Evolutionary conservation across 2,113 vertebrate species (phyloP).

Genomic region (Passer montanus): DNA sequence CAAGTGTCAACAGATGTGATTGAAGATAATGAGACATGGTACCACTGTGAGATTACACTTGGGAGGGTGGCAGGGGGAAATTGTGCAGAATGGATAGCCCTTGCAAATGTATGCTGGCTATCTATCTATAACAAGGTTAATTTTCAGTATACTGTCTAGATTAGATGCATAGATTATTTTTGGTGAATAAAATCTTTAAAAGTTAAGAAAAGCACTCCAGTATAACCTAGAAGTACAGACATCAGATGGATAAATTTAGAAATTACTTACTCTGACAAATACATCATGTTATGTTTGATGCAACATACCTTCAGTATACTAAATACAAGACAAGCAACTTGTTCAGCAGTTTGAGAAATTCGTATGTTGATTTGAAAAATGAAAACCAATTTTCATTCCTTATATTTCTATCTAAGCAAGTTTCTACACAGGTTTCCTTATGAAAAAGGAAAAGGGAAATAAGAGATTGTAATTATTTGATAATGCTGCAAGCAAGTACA

Average conservation of each 20-base stretch:
- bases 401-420: background rate
- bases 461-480: background rate
- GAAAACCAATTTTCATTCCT: background rate
- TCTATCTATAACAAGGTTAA: background rate
- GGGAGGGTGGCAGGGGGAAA: background rate
- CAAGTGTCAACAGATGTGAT: constrained; percentile 44
- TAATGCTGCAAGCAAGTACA: background rate
- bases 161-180: background rate
- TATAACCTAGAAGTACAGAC: background rate
- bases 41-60: background rate
- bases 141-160: background rate
- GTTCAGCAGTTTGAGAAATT: background rate
- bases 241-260: background rate
- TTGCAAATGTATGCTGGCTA: background rate
- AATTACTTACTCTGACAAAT: background rate
- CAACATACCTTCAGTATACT: background rate
- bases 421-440: background rate
- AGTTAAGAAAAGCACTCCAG: background rate
- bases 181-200: background rate
- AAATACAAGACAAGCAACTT: background rate
- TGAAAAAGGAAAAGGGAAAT: background rate
- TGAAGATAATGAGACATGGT: constrained; percentile 15
- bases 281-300: background rate
- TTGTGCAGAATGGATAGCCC: background rate
- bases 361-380: background rate